Conservation (phyloP, 1,140 invertebrate genomes). For the Lysiphlebus fabarum region DNA sequence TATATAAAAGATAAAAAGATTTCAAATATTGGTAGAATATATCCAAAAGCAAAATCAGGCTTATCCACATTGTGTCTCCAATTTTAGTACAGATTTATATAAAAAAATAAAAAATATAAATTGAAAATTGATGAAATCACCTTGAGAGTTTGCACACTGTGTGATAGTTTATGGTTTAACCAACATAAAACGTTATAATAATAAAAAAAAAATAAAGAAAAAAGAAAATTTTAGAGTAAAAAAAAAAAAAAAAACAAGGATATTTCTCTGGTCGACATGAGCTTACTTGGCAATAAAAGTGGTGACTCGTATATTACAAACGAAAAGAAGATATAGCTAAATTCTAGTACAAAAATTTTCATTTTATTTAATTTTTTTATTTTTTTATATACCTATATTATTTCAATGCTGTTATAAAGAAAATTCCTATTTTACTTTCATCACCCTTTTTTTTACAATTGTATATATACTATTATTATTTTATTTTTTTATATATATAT, state of each 20-base stretch:
- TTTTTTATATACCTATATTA: too few species aligned
- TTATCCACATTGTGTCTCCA: conserved; percentile 16
- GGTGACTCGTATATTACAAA: conserved; percentile 18
- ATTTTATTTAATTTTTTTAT: too few species aligned
- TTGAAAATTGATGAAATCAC: too few species aligned
- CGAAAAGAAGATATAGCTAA: conserved; percentile 2
- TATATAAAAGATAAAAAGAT: conserved; percentile 5
- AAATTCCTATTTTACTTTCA: too few species aligned
- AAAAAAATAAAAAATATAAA: too few species aligned
- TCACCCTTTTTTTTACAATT: too few species aligned
- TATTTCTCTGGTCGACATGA: conserved; percentile 2
- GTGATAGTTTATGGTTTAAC: too few species aligned
- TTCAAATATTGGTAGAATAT: neutral
- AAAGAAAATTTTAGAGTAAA: conserved; percentile 3
- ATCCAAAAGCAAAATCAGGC: neutral
- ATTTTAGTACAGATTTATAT: conserved; percentile 12
- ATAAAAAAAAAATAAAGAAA: neutral
- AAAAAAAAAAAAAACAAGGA: neutral
- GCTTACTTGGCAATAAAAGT: conserved; percentile 25
- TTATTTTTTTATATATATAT: too few species aligned
- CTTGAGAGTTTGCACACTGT: too few species aligned
- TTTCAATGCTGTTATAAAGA: too few species aligned
- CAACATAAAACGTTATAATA: too few species aligned
- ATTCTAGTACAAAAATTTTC: neutral
- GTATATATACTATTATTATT: too few species aligned